These are phyloP conservation scores for Acrocephalus kingi DNA, from an alignment of 2,113 vertebrate species.

Conservation along the genomic window DNA sequence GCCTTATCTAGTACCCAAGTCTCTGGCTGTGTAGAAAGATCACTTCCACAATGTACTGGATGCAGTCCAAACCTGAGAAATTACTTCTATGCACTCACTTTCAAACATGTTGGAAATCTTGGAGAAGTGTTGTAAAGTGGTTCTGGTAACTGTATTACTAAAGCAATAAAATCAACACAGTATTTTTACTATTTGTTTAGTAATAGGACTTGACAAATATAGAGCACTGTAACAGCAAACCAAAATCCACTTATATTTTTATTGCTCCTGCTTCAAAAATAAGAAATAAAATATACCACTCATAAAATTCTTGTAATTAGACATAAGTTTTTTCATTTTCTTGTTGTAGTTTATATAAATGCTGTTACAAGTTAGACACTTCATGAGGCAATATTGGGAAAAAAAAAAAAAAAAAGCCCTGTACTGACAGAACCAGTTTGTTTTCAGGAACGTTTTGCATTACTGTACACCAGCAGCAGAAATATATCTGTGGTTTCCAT, in stretches of 20 bases:
- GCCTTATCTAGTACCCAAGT: not conserved
- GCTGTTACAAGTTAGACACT: not conserved
- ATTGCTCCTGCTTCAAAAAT: not conserved
- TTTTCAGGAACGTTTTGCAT: not conserved
- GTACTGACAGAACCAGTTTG: not conserved
- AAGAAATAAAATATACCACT: not conserved
- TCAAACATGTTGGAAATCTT: not conserved
- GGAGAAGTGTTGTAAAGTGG: not conserved
- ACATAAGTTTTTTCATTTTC: not conserved
- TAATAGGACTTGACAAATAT: not conserved
- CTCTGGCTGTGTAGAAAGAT: not conserved
- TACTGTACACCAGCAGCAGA: not conserved
- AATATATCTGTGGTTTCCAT: not conserved
- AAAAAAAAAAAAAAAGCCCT: not conserved
- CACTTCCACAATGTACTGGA: not conserved
- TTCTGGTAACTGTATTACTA: not conserved
- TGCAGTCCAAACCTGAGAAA: not conserved
- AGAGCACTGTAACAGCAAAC: constrained; percentile 1
- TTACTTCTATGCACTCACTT: not conserved
- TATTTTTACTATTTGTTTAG: constrained; percentile 41
- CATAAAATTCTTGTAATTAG: not conserved
- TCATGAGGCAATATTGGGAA: not conserved
- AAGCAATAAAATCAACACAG: constrained; percentile 33
- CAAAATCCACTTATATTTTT: constrained; percentile 29
- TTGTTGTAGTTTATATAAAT: not conserved